Base-by-base conservation (phyloP, 2,888 invertebrate genomes). In the Volucella inflata region DNA sequence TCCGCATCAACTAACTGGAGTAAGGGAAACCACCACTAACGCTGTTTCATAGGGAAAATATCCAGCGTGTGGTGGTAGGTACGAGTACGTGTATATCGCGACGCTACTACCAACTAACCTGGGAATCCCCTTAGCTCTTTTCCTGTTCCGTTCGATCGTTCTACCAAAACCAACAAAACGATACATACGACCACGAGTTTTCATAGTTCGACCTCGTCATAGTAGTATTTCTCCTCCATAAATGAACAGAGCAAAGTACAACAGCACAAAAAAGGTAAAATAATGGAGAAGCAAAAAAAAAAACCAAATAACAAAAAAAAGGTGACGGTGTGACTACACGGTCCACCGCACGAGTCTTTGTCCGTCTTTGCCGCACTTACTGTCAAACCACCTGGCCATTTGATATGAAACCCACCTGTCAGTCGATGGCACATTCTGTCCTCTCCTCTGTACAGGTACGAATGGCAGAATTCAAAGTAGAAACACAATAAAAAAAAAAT, bases 251-350 rank as follows among this genome's bases (percentile, higher is more conserved):
- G 55, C 1, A 17, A 76, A 60, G 42, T 55, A n/a, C 30, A 36
- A 21, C 21, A 65, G 51, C 8, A 50, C 11, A 68, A 50, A 59
- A 51, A 72, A 59, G 17, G 2, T 42, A 30, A 50, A 67, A 12
- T n/a, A 48, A 14, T 21, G 40, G 14, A 16, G 38, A 30, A 50
- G 59, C 44, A 78, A 80, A 59, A 51, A 21, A 67, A 70, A 62
- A 17, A 62, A n/a, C 44, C 11, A 21, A 62, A 50, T 14, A 64
- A 17, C 30, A 12, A 51, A 67, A 77, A 85, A 85, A 85, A 81
- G 76, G 85, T 85, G 85, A 81, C 85, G 81, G 81, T 85, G 81
- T 85, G 81, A 85, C 85, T 85, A 85, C 85, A 85, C 81, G 85
- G 85, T 85, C 85, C 81, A 81, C 85, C 85, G 85, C 85, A 85